Evolutionary conservation across 37 sponge, comb jelly and placozoan genomes (phyloP).

Genomic region (Cladorhizidae sp.): DNA sequence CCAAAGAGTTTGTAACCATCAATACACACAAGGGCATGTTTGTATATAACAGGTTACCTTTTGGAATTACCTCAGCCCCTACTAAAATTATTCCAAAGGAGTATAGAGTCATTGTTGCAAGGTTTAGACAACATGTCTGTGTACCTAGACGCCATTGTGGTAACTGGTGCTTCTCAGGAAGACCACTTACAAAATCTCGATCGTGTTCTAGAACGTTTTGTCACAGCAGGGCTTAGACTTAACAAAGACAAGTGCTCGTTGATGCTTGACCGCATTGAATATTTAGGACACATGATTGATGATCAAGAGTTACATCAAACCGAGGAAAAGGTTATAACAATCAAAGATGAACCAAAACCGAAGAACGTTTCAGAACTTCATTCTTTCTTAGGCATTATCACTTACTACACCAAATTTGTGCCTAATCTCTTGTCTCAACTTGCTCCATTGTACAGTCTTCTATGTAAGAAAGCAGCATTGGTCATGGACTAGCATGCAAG

Average conservation of each 20-base stretch:
- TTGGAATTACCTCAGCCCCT: no score
- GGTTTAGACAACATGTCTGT: neutral
- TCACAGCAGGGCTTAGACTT: no score
- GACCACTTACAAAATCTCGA: neutral
- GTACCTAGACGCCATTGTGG: neutral
- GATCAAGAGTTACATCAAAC: neutral
- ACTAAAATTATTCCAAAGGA: neutral
- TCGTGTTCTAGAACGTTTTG: neutral
- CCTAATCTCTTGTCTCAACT: conserved; percentile 34
- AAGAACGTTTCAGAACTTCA: neutral
- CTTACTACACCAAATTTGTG: neutral
- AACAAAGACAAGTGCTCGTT: no score
- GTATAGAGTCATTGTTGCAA: neutral
- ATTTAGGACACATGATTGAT: no score
- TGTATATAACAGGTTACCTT: no score
- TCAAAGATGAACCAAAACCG: neutral
- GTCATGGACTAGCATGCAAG: conserved; percentile 31
- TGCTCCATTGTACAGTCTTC: no score
- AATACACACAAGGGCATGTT: no score
- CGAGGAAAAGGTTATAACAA: neutral
- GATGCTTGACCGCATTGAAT: no score
- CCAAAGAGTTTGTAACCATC: no score
- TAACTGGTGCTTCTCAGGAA: neutral
- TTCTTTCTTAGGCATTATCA: neutral
- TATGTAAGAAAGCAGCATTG: conserved; percentile 13